Evolutionary conservation across 2,113 vertebrate species (phyloP).

Genomic region (Upupa epops): DNA sequence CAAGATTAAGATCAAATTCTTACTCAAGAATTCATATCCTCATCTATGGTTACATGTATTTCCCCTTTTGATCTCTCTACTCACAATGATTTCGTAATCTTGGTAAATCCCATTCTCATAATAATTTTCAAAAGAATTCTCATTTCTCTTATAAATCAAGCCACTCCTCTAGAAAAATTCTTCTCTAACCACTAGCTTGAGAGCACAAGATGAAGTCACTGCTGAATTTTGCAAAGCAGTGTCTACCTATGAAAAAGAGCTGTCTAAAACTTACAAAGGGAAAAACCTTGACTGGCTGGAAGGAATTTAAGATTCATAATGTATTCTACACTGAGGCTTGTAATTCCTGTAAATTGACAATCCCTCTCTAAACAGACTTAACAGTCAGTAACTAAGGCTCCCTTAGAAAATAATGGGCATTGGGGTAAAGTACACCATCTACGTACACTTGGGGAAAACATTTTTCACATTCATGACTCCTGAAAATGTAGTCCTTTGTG

Average conservation of each 20-base stretch:
- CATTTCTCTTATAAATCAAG: not conserved
- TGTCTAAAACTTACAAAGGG: not conserved
- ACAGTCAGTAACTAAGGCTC: not conserved
- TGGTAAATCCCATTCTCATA: conserved; percentile 6
- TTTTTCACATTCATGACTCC: not conserved
- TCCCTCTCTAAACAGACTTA: not conserved
- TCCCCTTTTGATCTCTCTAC: not conserved
- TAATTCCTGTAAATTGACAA: not conserved
- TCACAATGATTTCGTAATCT: rapidly evolving
- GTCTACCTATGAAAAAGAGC: not conserved
- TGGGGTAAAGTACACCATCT: not conserved
- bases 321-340: not conserved
- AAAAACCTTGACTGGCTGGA: not conserved
- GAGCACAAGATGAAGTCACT: not conserved
- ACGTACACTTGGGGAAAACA: not conserved
- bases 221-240: not conserved
- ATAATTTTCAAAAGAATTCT: not conserved
- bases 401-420: not conserved
- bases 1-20: not conserved
- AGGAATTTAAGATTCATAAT: not conserved
- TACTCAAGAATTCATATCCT: not conserved
- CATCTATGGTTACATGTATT: not conserved
- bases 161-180: not conserved
- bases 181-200: not conserved
- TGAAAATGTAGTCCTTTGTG: not conserved